Base-by-base conservation (phyloP, 2,113 vertebrate genomes). In the Chitala chitala region DNA sequence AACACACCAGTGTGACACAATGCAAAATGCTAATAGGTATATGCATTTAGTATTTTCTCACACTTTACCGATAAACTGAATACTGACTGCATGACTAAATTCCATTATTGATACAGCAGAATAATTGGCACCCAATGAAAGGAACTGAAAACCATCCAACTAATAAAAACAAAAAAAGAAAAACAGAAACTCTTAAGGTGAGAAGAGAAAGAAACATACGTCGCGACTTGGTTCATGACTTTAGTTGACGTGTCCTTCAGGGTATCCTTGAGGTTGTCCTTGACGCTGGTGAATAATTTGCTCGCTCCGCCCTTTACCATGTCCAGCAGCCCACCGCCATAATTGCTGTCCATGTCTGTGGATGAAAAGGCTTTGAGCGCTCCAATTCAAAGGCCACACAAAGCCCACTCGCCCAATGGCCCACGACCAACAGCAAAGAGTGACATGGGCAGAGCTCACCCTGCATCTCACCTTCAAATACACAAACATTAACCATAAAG, bases 261-360 rank as follows among this genome's bases (percentile, higher is more conserved):
- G 5, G 97, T 99, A 78, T 99, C 97, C 86, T 99, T 99, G 81
- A 99, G 82, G 91, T 99, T 99, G 86, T 98, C 97, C 85, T 98
- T 98, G 42, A 99, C 88, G 84, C 97, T 99, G 87, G 94, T 99
- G 87, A 99, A 98, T 76, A 99, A 95, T 76, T 97, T 92, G 56
- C 97, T 96, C 0, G 96, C 96, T 78, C 97, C 97, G 77, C 97
- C 97, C 80, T 98, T 99, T 69, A 99, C 93, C 92, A 99, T 99
- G 82, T 98, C 97, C 78, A 99, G 85, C 76, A 99, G 91, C 26
- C 97, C 96, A 56, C 96, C 40, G 2, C 93, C 95, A 17, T 94
- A 95, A 85, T 84, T 92, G 71, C 94, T 92, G 46, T 99, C 97
- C 94, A 98, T 92, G 85, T 99, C 96, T 92, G 92, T 84, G 77